These are phyloP conservation scores for Pelecanus crispus DNA, from an alignment of 2,113 vertebrate genomes.

Conservation along the genomic window DNA sequence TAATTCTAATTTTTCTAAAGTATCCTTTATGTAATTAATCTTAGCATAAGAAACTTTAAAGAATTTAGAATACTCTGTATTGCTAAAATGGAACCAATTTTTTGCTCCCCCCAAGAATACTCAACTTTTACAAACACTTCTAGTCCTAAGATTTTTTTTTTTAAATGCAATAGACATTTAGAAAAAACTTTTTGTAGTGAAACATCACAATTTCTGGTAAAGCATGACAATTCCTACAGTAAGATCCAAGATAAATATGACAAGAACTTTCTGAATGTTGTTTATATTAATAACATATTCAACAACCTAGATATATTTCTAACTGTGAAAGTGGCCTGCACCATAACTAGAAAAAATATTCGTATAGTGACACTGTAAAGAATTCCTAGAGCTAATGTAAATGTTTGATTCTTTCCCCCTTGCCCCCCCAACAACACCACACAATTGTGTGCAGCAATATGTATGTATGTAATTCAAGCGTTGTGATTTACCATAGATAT, in stretches of 20 bases:
- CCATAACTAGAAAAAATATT: not conserved
- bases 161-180: not conserved
- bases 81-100: not conserved
- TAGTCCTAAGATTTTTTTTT: not conserved
- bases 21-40: not conserved
- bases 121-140: not conserved
- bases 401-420: not conserved
- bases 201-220: not conserved
- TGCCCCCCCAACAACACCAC: no score
- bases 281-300: not conserved
- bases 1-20: constrained; percentile 26
- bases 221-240: not conserved
- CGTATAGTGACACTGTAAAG: not conserved
- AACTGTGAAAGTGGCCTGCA: not conserved
- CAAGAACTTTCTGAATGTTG: not conserved
- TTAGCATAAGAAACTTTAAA: not conserved
- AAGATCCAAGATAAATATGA: not conserved
- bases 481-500: not conserved
- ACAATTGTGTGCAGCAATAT: no score
- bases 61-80: not conserved
- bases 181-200: not conserved
- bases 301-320: not conserved
- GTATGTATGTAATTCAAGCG: not conserved
- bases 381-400: not conserved
- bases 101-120: not conserved